Conservation (phyloP, 2,797 vertebrate genomes). For the Fringilla coelebs region DNA sequence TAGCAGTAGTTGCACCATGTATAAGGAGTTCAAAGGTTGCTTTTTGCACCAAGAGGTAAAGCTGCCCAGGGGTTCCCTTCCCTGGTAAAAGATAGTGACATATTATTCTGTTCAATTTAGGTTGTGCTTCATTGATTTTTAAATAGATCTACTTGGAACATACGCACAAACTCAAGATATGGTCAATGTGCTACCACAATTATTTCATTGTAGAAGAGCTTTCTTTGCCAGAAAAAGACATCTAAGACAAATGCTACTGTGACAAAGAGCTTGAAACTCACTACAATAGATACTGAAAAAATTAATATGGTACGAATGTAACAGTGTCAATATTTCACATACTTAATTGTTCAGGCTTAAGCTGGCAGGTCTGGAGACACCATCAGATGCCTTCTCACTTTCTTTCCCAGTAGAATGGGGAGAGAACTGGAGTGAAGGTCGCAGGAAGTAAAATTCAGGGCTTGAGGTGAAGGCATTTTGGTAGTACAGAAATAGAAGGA, state of each 20-base stretch:
- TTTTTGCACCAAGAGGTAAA: background rate
- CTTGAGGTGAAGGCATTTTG: background rate
- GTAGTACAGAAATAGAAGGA: background rate
- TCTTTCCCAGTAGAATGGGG: background rate
- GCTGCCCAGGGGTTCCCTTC: background rate
- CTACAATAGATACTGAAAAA: background rate
- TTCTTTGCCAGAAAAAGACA: background rate
- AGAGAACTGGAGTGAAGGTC: background rate
- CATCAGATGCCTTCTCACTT: background rate
- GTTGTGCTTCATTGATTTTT: constrained; percentile 28
- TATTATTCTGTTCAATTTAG: background rate
- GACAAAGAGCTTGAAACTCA: constrained; percentile 10
- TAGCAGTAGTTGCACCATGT: background rate
- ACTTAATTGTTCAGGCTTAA: background rate
- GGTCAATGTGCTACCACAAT: background rate
- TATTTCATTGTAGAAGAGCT: background rate
- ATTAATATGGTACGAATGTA: background rate
- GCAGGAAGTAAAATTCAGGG: background rate
- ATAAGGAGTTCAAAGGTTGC: background rate
- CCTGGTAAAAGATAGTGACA: background rate
- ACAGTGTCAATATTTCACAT: background rate
- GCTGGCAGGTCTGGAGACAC: background rate
- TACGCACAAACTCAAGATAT: constrained; percentile 38
- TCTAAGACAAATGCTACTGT: constrained; percentile 14
- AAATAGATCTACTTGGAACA: background rate